Base-by-base conservation (phyloP, 2,888 invertebrate species). In the Kuschelorhynchus macadamiae region DNA sequence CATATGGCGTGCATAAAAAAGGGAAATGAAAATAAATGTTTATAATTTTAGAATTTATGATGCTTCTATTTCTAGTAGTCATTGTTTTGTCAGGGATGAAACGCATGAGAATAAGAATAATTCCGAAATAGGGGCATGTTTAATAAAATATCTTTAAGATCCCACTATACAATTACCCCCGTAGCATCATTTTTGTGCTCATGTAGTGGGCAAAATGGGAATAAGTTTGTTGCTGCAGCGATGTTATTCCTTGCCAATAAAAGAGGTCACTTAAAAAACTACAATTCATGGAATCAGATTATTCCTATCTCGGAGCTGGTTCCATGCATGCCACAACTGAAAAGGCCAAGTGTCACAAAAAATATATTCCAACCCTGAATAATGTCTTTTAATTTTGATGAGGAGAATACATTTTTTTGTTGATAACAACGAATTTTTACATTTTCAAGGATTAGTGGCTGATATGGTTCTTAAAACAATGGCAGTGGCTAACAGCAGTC, bases 301-400 rank as follows among this genome's bases (percentile, higher is more conserved):
- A 76, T 52, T 67, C 63, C 0, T 71, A 71, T 25, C 41, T 62
- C 7, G 66, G 66, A 20, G 59, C 65, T 9, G 59, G 68, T 42
- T 65, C 62, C 60, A 67, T 71, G 30, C 67, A 71, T 17, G 53
- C 64, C 5, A 55, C 64, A 5, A 71, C 64, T 53, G 64, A 71
- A 52, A 32, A 56, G 44, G 67, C 30, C 2, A 4, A 12, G 11
- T 7, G 5, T 7, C 36, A 12, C 11, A 36, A 36, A 36, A 36
- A 36, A 56, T 80, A 80, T 36, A 57, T 62, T 69, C 82, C 73
- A 44, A 78, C 78, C 63, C 82, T 57, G 25, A 81, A 77, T 2
- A 81, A 76, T 1, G 81, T 73, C 25, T 25, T 25, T 25, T 25
- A 25, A 25, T 25, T 25, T 25, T 7, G 25, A 25, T 25, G 25